phyloP scores from a whole-genome alignment of 2,113 vertebrate species.

The Notarius lentiginosus region DNA sequence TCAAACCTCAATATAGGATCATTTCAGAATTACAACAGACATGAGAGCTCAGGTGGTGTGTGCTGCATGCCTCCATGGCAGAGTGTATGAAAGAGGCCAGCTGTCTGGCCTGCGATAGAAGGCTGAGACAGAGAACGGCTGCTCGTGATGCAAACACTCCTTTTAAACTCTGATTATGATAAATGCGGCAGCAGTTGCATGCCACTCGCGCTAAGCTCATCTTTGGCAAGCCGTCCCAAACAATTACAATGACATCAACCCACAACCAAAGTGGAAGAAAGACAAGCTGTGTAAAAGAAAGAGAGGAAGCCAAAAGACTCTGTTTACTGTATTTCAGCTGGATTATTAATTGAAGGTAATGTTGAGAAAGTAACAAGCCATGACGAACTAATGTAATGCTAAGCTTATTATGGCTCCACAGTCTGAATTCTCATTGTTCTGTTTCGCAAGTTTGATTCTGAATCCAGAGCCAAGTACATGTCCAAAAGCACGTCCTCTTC shows the following conservation, averaged over 20 bases:
- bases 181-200: constrained; percentile 34
- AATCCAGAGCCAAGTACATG: constrained; percentile 29
- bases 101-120: constrained; percentile 18
- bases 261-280: neutral
- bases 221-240: constrained; percentile 42
- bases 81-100: constrained; percentile 16
- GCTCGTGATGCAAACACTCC: constrained; percentile 34
- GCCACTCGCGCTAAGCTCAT: constrained; percentile 43
- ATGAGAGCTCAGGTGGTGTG: neutral
- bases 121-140: constrained; percentile 13
- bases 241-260: constrained; percentile 55
- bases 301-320: neutral
- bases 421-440: constrained; percentile 10
- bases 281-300: neutral
- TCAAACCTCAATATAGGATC: neutral
- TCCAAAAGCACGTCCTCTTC: constrained; percentile 29
- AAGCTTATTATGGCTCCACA: neutral
- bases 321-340: constrained; percentile 30
- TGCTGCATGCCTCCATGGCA: neutral
- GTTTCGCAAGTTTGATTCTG: constrained; percentile 9
- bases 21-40: neutral
- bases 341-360: constrained; percentile 14
- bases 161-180: constrained; percentile 38
- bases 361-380: constrained; percentile 6
- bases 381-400: constrained; percentile 18